These are phyloP conservation scores for Tachysurus vachellii DNA, from an alignment of 2,113 vertebrate genomes.

Conservation along the genomic window DNA sequence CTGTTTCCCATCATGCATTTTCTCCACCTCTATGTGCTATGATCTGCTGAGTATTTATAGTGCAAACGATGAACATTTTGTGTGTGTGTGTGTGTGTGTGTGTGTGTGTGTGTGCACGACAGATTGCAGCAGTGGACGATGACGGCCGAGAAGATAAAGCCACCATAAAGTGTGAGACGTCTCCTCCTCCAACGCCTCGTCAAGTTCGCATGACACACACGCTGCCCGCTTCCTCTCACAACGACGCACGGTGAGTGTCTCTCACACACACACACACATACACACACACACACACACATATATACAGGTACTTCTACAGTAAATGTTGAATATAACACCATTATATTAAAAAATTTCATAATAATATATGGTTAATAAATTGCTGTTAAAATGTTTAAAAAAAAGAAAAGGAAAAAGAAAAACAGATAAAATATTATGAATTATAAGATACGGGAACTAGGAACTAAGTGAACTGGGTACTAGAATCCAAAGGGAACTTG, in stretches of 20 bases:
- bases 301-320: neutral
- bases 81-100: constrained; percentile 5
- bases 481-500: neutral
- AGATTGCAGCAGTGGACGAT: constrained; percentile 96
- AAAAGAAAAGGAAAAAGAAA: neutral
- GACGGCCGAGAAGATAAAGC: constrained; percentile 96
- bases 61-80: neutral
- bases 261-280: neutral
- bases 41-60: neutral
- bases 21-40: neutral
- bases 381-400: neutral
- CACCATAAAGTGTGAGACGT: constrained; percentile 98
- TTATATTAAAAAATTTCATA: neutral
- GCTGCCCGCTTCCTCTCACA: constrained; percentile 94
- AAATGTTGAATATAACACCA: neutral
- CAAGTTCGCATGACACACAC: constrained; percentile 95
- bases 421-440: neutral
- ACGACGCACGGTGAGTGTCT: constrained; percentile 83
- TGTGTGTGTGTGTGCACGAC: constrained; percentile 17
- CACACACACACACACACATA: neutral
- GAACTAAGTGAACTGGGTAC: neutral
- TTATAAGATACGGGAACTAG: neutral
- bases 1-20: neutral
- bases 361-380: neutral
- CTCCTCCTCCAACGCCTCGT: constrained; percentile 92